Base-by-base conservation (phyloP, 2,888 invertebrate species). In the Dione vanillae region DNA sequence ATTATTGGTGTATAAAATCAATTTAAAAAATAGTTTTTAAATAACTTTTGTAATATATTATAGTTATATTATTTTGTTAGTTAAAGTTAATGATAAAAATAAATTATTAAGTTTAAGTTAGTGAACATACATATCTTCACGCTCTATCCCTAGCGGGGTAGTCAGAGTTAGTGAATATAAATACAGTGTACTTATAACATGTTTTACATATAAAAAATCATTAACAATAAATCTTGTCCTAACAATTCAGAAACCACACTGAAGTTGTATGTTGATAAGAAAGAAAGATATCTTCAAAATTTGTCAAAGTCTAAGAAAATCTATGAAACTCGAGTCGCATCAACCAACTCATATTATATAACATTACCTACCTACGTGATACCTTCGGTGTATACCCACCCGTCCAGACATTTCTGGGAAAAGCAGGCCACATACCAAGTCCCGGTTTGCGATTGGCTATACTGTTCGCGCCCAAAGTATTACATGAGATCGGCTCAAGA, bases 381-480 rank as follows among this genome's bases (percentile, higher is more conserved):
- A 75, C 72, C 69, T 71, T 66, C 65, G 75, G 73, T 65, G 83
- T 84, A 83, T 76, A 78, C 77, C 77, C 78, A 77, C 74, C 79
- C 77, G 76, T 78, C 75, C 77, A 75, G 78, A 74, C 75, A 80
- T 82, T 91, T 92, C 92, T 91, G 87, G 89, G 92, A 92, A 90
- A 92, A 92, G 89, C 88, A 85, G 89, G 86, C 90, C 89, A 91
- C 92, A 92, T 92, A 88, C 92, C 92, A 75, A 83, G 82, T 80
- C 78, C 78, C 77, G 85, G 75, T 79, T 78, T 74, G 83, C 84
- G 77, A 91, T 91, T 91, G 91, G 77, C 81, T 81, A 82, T 78
- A 75, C 79, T 75, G 76, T 79, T 78, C 78, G 72, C 75, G 74
- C 74, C 76, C 87, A 87, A 85, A 90, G 87, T 85, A 62, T 61